Base-by-base conservation (phyloP, 2,113 vertebrate genomes). In the Alethe diademata region DNA sequence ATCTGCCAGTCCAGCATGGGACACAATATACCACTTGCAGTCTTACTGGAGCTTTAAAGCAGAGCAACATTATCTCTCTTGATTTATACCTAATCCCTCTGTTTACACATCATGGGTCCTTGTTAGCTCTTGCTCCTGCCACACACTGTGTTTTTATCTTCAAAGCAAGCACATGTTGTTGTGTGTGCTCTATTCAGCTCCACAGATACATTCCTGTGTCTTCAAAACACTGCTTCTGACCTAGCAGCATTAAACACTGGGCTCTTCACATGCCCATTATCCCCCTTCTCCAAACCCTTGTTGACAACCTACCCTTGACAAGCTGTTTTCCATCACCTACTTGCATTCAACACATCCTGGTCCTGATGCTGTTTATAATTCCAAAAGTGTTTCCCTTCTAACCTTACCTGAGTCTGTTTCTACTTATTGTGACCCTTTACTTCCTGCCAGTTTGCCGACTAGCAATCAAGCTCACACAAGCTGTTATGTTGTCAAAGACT, bases 1-100 rank as follows among this genome's bases (percentile, higher is more conserved):
- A 42, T 57, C 42, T 79, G 33, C 24, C 61, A 66, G 53, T 67
- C 69, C 29, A 95, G 60, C 60, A 86, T 22, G 47, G 90, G 67
- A 90, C 57, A 54, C 6, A 58, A 38, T 38, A 75, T 74, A 69
- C 70, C 57, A 85, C 86, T 33, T 45, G 38, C 42, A 62, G 56
- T 62, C 42, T 82, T 90, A 87, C 20, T 26, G 43, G 36, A 64
- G 50, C 85, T 97, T 91, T 92, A 73, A 15, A 51, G 35, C 54
- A 92, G 22, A 92, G 65, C 54, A 94, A 62, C 31, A 57, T 91
- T 88, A 81, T 93, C 90, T 94, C 60, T 89, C 64, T 35, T 60
- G 91, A 84, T 48, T 90, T 75, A 90, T 75, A 75, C 53, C 60
- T 67, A 93, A 56, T 76, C 70, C 47, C 56, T 75, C 53, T 69